A percentile compares a stretch with the other conserved stretches of the same genome.
These are phyloP conservation scores for Campylorhamphus procurvoides DNA, from an alignment of 2,113 vertebrate species.

Conservation along the genomic window DNA sequence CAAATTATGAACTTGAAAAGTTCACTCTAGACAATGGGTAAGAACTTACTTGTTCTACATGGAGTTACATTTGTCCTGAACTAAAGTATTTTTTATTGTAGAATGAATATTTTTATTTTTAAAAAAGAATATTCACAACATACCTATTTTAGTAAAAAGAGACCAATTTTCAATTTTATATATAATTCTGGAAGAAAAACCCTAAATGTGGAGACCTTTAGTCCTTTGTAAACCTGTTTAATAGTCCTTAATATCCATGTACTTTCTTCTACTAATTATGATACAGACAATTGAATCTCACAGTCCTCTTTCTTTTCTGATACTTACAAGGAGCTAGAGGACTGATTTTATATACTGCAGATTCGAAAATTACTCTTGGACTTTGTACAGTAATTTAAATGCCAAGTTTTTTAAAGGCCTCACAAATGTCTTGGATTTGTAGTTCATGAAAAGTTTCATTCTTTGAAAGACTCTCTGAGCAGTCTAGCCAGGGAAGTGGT, in stretches of 20 bases:
- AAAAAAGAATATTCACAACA: not conserved
- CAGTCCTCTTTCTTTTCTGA: not conserved
- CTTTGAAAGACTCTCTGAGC: slow-evolving; percentile 23
- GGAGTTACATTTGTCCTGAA: not conserved
- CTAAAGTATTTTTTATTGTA: not conserved
- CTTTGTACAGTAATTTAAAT: slow-evolving; percentile 30
- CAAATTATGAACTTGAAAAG: not conserved
- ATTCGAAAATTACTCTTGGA: slow-evolving; percentile 56
- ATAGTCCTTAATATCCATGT: not conserved
- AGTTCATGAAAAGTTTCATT: slow-evolving; percentile 49
- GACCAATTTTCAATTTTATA: not conserved
- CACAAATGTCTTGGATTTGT: slow-evolving; percentile 50
- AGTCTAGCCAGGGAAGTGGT: slow-evolving; percentile 48
- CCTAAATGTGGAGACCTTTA: not conserved
- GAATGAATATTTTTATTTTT: not conserved
- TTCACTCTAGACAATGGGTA: not conserved
- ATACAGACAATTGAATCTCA: slow-evolving; percentile 11
- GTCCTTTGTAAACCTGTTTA: not conserved
- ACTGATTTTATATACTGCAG: slow-evolving; percentile 54
- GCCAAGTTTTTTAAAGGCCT: slow-evolving; percentile 53
- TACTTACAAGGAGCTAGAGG: slow-evolving; percentile 51
- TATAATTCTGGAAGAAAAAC: not conserved
- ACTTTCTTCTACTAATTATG: not conserved
- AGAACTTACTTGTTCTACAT: not conserved
- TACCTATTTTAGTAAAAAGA: not conserved